Conservation (phyloP, 2,797 vertebrate species). For the Brachyalestes nurse region DNA sequence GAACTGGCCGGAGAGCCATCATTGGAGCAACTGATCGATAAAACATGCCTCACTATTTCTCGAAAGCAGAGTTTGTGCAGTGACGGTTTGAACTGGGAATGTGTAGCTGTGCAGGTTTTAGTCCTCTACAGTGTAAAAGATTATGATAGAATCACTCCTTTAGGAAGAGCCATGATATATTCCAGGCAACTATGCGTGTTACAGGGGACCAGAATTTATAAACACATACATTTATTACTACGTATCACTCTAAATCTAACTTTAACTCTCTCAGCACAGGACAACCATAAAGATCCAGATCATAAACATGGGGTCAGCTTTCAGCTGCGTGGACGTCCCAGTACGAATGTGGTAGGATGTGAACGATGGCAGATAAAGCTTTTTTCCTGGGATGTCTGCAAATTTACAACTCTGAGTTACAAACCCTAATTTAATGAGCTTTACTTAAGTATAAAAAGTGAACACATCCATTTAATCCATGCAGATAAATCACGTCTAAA, state of each 20-base stretch:
- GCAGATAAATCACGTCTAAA: not conserved
- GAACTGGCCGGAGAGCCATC: not conserved
- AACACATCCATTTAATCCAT: not conserved
- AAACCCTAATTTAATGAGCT: not conserved
- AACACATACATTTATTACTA: conserved; percentile 33
- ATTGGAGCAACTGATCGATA: no score
- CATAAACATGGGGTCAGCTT: conserved; percentile 4
- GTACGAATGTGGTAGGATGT: conserved; percentile 23
- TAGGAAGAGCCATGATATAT: conserved; percentile 14
- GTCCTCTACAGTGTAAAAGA: conserved; percentile 54
- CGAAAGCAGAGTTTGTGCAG: not conserved
- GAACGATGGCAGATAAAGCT: conserved; percentile 14
- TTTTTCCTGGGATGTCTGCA: not conserved
- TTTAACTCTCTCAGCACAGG: conserved; percentile 10
- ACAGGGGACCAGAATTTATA: conserved; percentile 22
- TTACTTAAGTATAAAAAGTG: not conserved
- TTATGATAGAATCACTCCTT: conserved; percentile 30
- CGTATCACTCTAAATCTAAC: conserved; percentile 26
- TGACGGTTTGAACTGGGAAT: not conserved
- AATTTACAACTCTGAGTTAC: not conserved
- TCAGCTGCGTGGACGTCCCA: conserved; percentile 15
- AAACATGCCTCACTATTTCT: not conserved
- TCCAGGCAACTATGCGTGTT: conserved; percentile 14
- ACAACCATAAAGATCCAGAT: conserved; percentile 13
- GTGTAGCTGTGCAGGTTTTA: not conserved